Evolutionary conservation across 2,797 vertebrate genomes (phyloP).

Genomic region (Gouania willdenowi): DNA sequence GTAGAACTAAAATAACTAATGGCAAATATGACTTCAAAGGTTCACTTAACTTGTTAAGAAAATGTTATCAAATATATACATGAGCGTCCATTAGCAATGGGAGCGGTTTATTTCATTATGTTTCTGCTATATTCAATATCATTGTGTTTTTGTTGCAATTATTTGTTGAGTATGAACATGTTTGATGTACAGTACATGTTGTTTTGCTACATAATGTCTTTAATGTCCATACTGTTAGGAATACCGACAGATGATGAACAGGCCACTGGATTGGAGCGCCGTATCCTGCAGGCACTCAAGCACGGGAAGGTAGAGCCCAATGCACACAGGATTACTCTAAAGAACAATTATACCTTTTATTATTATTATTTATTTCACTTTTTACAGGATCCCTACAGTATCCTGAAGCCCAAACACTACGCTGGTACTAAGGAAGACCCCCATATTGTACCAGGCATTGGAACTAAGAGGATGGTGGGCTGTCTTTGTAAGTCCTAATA

Average conservation of each 20-base stretch:
- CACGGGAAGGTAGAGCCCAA: conserved; percentile 64
- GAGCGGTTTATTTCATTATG: too few species aligned
- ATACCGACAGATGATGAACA: conserved; percentile 82
- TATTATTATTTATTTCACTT: too few species aligned
- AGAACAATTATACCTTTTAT: neutral
- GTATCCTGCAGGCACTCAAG: conserved; percentile 65
- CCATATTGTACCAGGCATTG: conserved; percentile 61
- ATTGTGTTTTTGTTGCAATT: too few species aligned
- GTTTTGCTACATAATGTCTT: too few species aligned
- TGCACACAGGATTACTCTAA: neutral
- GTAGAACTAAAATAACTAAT: too few species aligned
- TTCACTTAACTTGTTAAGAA: too few species aligned
- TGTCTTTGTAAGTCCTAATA: conserved; percentile 75
- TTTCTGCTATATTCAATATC: too few species aligned
- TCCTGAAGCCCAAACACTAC: conserved; percentile 56
- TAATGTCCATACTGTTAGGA: conserved; percentile 43
- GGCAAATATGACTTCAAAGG: too few species aligned
- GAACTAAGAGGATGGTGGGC: conserved; percentile 65
- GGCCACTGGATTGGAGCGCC: conserved; percentile 78
- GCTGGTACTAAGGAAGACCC: conserved; percentile 73
- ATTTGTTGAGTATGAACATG: too few species aligned
- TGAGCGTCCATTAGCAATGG: too few species aligned
- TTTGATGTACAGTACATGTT: too few species aligned
- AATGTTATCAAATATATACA: too few species aligned
- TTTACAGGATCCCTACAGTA: conserved; percentile 68